Base-by-base conservation (phyloP, 2,797 vertebrate species). In the Iguana delicatissima region DNA sequence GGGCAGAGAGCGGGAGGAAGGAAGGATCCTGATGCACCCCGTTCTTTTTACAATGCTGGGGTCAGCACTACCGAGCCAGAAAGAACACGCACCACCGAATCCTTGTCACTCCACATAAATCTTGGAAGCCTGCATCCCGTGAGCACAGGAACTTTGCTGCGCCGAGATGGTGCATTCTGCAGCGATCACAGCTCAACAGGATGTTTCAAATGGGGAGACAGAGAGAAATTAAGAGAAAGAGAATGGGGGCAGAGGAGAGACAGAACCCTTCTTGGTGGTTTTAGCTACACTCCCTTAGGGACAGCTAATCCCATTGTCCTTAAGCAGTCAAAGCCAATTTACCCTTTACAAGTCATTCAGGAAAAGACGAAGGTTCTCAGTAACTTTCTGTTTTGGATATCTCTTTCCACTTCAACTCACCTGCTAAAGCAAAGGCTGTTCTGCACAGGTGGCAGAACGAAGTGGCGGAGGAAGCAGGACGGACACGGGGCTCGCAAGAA, bases 131-230 rank as follows among this genome's bases (percentile, higher is more conserved):
- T 0, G 3, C 22, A 16, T 46, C 7, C 13, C 0, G 0, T 80
- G 62, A 80, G 38, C 1, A 20, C 0, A 0, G 76, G 67, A 77
- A 55, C 3, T 32, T 3, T 0, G 2, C 50, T 62, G 29, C 76
- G 38, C 7, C 5, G 79, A 6, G 72, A 38, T 0, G 52, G 67
- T 83, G 0, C 22, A 0, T 38, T 0, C 52, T 24, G n/a, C 0
- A 6, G 72, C 57, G 69, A 87, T 2, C 20, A 18, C 42, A 3
- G 1, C 2, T 5, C 4, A n/a, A 76, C 0, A 1, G 6, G 89
- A 67, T 79, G 50, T 22, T 26, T 0, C 32, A 62, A 42, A 89
- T 7, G 59, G 26, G 24, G 50, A 83, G 2, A 35, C 1, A 46
- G 29, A 26, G 90, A 22, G 20, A 22, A 62, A 62, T 1, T 20